phyloP scores from a whole-genome alignment of 2,113 vertebrate genomes.

The Cyphomyrus plagiostoma region DNA sequence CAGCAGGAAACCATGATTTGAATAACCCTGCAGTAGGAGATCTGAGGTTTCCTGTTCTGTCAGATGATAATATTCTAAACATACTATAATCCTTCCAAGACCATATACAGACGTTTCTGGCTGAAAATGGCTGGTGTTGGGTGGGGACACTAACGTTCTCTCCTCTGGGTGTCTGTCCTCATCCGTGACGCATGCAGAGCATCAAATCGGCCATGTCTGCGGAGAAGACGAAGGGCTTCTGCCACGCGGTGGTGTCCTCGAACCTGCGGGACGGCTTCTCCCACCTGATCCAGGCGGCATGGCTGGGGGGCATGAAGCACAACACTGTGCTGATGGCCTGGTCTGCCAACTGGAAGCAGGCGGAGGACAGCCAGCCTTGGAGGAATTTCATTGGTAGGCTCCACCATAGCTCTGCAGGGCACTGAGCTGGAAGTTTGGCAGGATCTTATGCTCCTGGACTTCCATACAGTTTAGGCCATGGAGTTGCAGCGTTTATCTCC shows the following conservation, averaged over 20 bases:
- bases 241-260: slow-evolving; percentile 83
- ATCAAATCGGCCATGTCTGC: slow-evolving; percentile 74
- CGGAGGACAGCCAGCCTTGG: slow-evolving; percentile 66
- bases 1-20: too few species aligned
- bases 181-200: slow-evolving; percentile 54
- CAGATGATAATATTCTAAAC: not conserved
- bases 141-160: not conserved
- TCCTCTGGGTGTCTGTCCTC: not conserved
- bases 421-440: not conserved
- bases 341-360: slow-evolving; percentile 73
- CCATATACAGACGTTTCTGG: not conserved
- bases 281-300: slow-evolving; percentile 87
- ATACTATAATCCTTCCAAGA: not conserved
- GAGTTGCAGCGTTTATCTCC: not conserved
- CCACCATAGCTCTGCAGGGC: not conserved
- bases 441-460: not conserved
- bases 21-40: not conserved
- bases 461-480: not conserved
- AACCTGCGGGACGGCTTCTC: slow-evolving; percentile 84
- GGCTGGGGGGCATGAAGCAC: slow-evolving; percentile 92
- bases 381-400: slow-evolving; percentile 83
- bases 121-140: not conserved
- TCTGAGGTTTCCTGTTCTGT: not conserved
- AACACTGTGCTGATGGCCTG: slow-evolving; percentile 87
- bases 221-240: slow-evolving; percentile 88